Evolutionary conservation across 2,888 invertebrate genomes (phyloP).

Genomic region (Bellardia bayeri): DNA sequence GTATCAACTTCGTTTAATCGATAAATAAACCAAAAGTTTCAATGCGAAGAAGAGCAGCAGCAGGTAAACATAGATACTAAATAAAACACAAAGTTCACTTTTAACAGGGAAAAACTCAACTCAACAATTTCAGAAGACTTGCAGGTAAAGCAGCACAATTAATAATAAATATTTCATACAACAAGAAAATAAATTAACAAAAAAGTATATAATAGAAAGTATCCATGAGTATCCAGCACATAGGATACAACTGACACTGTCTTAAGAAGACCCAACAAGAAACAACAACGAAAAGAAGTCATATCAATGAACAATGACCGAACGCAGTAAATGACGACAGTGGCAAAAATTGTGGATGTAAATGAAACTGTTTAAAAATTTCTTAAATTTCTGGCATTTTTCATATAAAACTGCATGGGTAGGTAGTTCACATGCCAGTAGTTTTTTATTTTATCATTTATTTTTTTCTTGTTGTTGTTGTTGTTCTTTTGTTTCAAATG

Average conservation of each 20-base stretch:
- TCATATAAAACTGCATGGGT: neutral
- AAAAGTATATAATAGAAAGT: neutral
- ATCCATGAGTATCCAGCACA: neutral
- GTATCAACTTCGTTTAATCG: conserved; percentile 48
- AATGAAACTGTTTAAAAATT: conserved; percentile 20
- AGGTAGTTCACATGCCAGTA: neutral
- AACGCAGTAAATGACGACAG: neutral
- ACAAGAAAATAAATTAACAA: conserved; percentile 8
- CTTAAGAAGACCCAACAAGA: conserved; percentile 10
- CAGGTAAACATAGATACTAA: neutral
- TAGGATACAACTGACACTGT: neutral
- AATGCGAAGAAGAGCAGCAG: neutral
- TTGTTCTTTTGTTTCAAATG: conserved; percentile 40
- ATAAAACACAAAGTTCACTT: neutral
- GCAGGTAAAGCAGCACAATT: neutral
- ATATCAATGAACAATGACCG: conserved; percentile 4
- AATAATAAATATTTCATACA: conserved; percentile 15
- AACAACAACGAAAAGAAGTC: neutral
- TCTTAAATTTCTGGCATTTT: conserved; percentile 12
- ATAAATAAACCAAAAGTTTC: conserved; percentile 23
- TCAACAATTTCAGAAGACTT: conserved; percentile 28
- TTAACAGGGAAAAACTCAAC: neutral
- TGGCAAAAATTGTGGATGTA: conserved; percentile 9
- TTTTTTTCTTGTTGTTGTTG: neutral
- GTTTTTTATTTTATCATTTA: conserved; percentile 2